phyloP scores from a whole-genome alignment of 2,113 vertebrate genomes.

The Eretmodus cyanostictus region DNA sequence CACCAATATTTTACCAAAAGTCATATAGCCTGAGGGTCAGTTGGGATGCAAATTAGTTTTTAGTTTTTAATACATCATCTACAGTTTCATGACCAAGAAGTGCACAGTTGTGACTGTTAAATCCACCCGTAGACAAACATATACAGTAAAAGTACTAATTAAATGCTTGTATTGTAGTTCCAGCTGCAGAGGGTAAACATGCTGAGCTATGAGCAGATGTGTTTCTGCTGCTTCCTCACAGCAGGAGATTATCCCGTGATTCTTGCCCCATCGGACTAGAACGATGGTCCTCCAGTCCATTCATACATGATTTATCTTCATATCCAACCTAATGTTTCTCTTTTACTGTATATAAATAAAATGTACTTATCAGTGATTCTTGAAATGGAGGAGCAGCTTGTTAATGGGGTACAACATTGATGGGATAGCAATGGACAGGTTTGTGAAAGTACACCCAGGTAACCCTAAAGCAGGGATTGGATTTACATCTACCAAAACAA shows the following conservation, averaged over 20 bases:
- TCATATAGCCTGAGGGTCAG: background rate
- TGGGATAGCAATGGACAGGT: background rate
- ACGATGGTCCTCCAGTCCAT: background rate
- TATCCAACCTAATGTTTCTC: background rate
- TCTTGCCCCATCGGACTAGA: background rate
- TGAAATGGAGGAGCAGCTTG: background rate
- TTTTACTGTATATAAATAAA: background rate
- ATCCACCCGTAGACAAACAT: background rate
- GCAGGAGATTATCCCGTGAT: background rate
- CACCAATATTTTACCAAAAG: background rate
- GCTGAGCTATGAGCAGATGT: background rate
- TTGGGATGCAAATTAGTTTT: rapidly evolving
- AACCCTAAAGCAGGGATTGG: background rate
- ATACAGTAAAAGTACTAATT: background rate
- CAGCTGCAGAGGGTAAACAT: background rate
- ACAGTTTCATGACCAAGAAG: background rate
- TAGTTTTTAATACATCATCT: background rate
- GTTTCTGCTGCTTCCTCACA: background rate
- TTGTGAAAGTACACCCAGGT: background rate
- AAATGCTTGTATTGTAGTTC: background rate
- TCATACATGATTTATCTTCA: background rate
- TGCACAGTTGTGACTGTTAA: background rate
- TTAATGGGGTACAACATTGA: background rate
- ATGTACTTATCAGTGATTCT: background rate
- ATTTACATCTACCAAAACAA: background rate